Conservation (phyloP, 2,797 vertebrate genomes). For the Merluccius polli region DNA sequence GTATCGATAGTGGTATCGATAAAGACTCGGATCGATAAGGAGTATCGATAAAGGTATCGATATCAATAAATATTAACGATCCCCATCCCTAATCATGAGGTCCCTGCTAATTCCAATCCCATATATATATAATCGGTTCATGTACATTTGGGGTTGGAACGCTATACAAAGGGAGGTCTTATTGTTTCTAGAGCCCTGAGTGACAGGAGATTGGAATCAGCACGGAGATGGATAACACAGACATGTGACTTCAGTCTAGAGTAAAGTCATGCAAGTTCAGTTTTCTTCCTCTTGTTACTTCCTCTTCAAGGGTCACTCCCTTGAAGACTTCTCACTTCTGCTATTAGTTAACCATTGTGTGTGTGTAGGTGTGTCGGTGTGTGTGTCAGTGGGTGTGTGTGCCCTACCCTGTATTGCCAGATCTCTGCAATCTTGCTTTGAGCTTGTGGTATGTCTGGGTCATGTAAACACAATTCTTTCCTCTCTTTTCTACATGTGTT, state of each 20-base stretch:
- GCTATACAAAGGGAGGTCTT: neutral
- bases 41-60: too few species aligned
- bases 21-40: too few species aligned
- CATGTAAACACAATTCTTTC: neutral
- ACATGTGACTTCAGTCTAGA: neutral
- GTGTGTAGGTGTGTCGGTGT: slow-evolving; percentile 15
- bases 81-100: too few species aligned
- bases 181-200: neutral
- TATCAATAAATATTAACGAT: too few species aligned
- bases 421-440: neutral
- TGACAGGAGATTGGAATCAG: too few species aligned
- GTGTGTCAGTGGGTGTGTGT: slow-evolving; percentile 9
- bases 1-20: too few species aligned
- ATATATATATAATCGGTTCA: too few species aligned
- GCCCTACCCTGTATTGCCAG: neutral
- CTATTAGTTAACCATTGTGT: neutral
- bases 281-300: neutral
- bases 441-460: neutral
- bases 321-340: neutral
- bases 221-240: too few species aligned
- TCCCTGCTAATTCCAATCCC: too few species aligned
- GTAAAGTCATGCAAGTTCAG: neutral
- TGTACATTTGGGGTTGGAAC: too few species aligned
- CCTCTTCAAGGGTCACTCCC: neutral
- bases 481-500: neutral